Percentiles rank a stretch among this genome's conserved stretches.
Conservation (phyloP, 92 coral and sea anemone genomes). For the Umimayanthus kanabou region DNA sequence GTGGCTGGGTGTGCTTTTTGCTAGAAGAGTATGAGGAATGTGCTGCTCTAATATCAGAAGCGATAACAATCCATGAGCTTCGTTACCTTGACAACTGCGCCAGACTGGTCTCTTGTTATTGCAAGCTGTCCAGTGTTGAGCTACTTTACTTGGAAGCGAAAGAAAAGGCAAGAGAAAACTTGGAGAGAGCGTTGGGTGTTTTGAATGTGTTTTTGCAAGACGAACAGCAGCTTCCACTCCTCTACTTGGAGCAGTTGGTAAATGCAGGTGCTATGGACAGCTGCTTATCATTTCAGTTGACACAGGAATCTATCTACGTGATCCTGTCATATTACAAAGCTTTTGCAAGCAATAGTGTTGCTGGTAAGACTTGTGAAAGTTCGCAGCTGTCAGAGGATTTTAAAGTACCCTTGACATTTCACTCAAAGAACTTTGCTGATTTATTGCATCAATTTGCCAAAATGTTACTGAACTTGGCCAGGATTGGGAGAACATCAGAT, state of each 20-base stretch:
- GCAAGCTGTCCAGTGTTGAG: constrained; percentile 5
- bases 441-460: not conserved
- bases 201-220: not conserved
- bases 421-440: not conserved
- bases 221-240: not conserved
- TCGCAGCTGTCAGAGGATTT: not conserved
- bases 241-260: not conserved
- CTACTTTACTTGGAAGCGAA: not conserved
- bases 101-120: not conserved
- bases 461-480: not conserved
- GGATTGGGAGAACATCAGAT: not conserved
- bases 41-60: not conserved
- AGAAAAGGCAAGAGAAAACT: not conserved
- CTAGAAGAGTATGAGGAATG: constrained; percentile 3
- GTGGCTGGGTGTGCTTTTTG: not conserved
- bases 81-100: not conserved
- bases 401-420: not conserved
- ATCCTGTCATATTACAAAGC: not conserved
- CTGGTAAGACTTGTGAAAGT: not conserved
- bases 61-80: not conserved
- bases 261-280: not conserved
- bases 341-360: not conserved
- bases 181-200: not conserved
- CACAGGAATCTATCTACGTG: not conserved
- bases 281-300: not conserved